These are phyloP conservation scores for Apomyelois bistriatella DNA, from an alignment of 2,888 invertebrate species.

Conservation along the genomic window DNA sequence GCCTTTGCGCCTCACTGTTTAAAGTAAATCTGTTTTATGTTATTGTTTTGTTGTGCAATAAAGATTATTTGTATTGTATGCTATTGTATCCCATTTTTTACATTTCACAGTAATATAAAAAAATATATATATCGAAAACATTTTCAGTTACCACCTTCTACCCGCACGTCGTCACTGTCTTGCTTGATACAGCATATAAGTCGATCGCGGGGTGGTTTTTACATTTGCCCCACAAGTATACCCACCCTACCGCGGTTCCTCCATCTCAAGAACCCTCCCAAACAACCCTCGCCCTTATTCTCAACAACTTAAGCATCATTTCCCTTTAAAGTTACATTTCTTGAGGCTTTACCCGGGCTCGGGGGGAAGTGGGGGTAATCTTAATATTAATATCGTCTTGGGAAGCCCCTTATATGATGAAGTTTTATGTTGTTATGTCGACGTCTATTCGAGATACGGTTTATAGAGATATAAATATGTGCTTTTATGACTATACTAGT, in stretches of 20 bases:
- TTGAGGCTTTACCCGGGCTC: conserved; percentile 33
- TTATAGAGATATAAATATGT: conserved; percentile 29
- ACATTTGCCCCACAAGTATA: conserved; percentile 73
- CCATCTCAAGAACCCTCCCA: conserved; percentile 25
- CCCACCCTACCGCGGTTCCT: conserved; percentile 46
- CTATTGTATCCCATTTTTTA: too few species aligned
- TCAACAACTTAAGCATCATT: conserved; percentile 3
- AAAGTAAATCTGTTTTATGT: too few species aligned
- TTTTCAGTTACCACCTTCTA: conserved; percentile 29
- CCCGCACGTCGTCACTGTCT: conserved; percentile 46
- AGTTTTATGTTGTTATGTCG: conserved; percentile 42
- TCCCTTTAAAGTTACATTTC: neutral
- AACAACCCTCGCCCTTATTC: conserved; percentile 24
- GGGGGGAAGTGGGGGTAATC: conserved; percentile 44
- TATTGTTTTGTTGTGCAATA: too few species aligned
- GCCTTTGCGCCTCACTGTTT: too few species aligned
- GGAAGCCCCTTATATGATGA: conserved; percentile 49
- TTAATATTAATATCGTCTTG: conserved; percentile 60
- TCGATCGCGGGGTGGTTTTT: conserved; percentile 79
- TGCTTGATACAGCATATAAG: conserved; percentile 79
- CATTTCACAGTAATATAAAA: too few species aligned
- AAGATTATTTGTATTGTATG: too few species aligned
- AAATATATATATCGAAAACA: too few species aligned
- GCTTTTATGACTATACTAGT: conserved; percentile 19
- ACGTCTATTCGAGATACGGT: conserved; percentile 31